Conservation (phyloP, 1,140 invertebrate genomes). For the Diprion similis region DNA sequence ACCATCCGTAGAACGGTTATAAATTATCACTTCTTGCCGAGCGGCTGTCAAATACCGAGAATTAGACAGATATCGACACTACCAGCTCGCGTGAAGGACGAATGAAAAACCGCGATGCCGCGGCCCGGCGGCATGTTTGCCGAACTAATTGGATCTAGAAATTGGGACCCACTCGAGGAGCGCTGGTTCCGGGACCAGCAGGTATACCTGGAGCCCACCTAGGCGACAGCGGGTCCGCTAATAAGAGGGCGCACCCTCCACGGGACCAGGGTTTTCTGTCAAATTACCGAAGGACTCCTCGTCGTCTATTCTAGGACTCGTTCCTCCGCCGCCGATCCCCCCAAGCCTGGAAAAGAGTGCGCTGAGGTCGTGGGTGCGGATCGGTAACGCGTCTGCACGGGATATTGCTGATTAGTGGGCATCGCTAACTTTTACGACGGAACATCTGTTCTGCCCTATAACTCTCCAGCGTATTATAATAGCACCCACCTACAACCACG, state of each 20-base stretch:
- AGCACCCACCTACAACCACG: no score
- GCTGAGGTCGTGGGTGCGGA: no score
- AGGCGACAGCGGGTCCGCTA: constrained; percentile 6
- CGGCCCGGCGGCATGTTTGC: neutral
- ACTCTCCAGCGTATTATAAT: no score
- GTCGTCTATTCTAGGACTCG: constrained; percentile 1
- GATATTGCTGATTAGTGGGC: neutral
- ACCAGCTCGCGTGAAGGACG: neutral
- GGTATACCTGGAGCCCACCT: neutral
- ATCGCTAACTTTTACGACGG: constrained; percentile 3
- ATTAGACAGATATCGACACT: constrained; percentile 12
- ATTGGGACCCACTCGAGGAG: neutral
- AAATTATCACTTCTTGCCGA: constrained; percentile 11
- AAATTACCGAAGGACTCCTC: neutral
- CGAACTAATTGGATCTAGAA: neutral
- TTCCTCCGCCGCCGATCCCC: neutral
- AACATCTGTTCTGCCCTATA: neutral
- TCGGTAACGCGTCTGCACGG: neutral
- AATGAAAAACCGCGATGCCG: constrained; percentile 9
- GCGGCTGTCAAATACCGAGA: constrained; percentile 32
- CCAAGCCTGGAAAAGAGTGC: no score
- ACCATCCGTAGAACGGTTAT: neutral
- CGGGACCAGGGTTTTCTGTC: neutral
- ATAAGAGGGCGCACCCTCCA: neutral
- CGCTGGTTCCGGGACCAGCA: neutral